A percentile compares a stretch with the other conserved stretches of the same genome.
These are phyloP conservation scores for Aphis craccivora DNA, from an alignment of 1,140 invertebrate species.

Conservation along the genomic window DNA sequence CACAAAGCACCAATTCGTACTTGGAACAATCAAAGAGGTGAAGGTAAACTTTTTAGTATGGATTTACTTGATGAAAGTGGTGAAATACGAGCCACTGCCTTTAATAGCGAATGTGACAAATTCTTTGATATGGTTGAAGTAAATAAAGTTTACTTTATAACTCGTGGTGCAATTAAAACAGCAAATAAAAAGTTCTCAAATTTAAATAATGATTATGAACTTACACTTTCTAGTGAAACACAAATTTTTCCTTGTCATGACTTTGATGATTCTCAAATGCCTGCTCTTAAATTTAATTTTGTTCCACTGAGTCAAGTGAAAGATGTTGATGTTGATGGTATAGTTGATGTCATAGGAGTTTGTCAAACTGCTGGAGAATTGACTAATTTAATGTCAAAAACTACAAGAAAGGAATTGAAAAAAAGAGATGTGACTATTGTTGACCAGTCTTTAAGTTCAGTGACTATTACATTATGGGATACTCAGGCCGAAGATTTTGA, in stretches of 20 bases:
- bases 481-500: conserved; percentile 85
- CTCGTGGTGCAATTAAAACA: conserved; percentile 80
- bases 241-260: conserved; percentile 77
- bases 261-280: conserved; percentile 70
- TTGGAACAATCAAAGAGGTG: conserved; percentile 90
- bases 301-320: conserved; percentile 79
- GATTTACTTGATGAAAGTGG: conserved; percentile 92
- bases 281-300: conserved; percentile 85
- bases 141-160: conserved; percentile 89
- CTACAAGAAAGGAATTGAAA: conserved; percentile 81
- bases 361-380: conserved; percentile 80
- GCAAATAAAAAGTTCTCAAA: conserved; percentile 90
- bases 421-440: conserved; percentile 90
- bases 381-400: conserved; percentile 74
- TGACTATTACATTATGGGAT: conserved; percentile 81
- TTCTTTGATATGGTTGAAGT: conserved; percentile 78
- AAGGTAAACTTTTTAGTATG: conserved; percentile 93
- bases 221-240: conserved; percentile 86
- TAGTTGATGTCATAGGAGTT: conserved; percentile 92
- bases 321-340: conserved; percentile 71
- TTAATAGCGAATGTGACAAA: conserved; percentile 88
- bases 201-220: conserved; percentile 95
- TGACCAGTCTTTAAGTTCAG: conserved; percentile 81
- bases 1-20: conserved; percentile 82
- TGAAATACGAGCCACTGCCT: conserved; percentile 94